Evolutionary conservation across 2,888 invertebrate species (phyloP).

Genomic region (Oscheius sp.): DNA sequence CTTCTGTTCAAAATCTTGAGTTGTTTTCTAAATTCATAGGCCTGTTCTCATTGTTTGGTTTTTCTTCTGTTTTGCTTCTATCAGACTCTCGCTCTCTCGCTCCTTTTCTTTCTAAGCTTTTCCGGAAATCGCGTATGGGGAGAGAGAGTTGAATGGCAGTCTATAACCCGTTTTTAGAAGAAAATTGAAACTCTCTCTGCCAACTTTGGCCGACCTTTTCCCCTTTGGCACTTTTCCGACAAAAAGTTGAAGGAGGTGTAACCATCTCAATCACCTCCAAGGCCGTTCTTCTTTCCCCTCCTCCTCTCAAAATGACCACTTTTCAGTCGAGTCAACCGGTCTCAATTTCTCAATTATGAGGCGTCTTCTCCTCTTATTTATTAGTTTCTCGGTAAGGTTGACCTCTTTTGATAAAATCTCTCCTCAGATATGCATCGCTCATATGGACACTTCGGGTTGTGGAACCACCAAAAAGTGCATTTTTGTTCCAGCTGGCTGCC

Average conservation of each 20-base stretch:
- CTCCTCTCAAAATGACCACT: neutral
- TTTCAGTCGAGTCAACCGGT: neutral
- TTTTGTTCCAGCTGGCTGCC: slow-evolving; percentile 33
- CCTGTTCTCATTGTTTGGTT: neutral
- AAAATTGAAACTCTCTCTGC: no score
- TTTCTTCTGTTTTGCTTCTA: no score
- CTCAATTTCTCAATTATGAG: neutral
- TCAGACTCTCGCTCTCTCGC: no score
- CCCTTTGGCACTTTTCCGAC: neutral
- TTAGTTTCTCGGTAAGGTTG: neutral
- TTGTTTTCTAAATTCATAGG: neutral
- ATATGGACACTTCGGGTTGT: slow-evolving; percentile 28
- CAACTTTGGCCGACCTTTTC: no score
- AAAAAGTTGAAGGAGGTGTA: slow-evolving; percentile 11
- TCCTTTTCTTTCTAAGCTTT: neutral
- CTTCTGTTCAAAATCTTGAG: neutral
- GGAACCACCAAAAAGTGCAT: slow-evolving; percentile 28
- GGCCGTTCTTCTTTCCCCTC: slow-evolving; percentile 10
- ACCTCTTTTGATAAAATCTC: neutral
- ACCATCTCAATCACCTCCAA: slow-evolving; percentile 14
- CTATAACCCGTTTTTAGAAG: no score
- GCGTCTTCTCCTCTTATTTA: neutral
- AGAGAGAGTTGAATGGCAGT: no score
- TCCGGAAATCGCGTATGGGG: no score
- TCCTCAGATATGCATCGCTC: slow-evolving; percentile 2